Evolutionary conservation across 2,797 vertebrate species (phyloP), one percentile per base, ranked within the genome.

Genomic region (Meriones psammophilus): DNA sequence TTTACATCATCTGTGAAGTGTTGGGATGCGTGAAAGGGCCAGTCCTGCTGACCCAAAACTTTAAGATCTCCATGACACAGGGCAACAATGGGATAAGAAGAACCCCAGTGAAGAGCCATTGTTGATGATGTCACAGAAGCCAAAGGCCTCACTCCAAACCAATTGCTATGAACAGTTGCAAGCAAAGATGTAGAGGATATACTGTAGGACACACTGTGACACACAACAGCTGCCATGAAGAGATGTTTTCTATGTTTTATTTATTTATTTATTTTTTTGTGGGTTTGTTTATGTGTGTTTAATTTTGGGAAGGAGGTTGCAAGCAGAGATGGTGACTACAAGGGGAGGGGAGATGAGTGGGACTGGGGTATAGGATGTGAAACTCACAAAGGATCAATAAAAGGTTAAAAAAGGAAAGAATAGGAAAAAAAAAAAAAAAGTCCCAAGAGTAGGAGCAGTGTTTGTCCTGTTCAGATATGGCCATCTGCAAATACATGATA

Each of bases 381-480:
- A 74, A 74, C 71, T 74, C 71, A 74, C 20, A 73, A 74, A 36
- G 20, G 24, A 39, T 74, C 71, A 74, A 24, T 74, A 74, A 24
- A 74, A 74, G 39, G 71, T 24, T 36, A 8, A 36, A 71, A 33
- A 50, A 50, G 50, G 10, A 10, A 50, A 50, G 50, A 9, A 10
- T 50, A 50, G 50, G 42, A 4, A 42, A 42, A 71, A 71, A 36
- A 42, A 76, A n/a, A n/a, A 46, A 78, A 28, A 66, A 66, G 62
- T 8, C 3, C 24, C 0, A 28, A 76, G 46, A 13, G 28, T 8
- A 3, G 46, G 17, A 39, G 0, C 7, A 0, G 36, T 17, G 7
- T 36, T 69, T 64, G 7, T 58, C 5, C 7, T 62, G 17, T 18
- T 3, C 64, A 56, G 36, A 39, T 42, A 62, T n/a, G 24, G 17